Conservation (phyloP, 2,113 vertebrate species). For the Malaclemys terrapin region DNA sequence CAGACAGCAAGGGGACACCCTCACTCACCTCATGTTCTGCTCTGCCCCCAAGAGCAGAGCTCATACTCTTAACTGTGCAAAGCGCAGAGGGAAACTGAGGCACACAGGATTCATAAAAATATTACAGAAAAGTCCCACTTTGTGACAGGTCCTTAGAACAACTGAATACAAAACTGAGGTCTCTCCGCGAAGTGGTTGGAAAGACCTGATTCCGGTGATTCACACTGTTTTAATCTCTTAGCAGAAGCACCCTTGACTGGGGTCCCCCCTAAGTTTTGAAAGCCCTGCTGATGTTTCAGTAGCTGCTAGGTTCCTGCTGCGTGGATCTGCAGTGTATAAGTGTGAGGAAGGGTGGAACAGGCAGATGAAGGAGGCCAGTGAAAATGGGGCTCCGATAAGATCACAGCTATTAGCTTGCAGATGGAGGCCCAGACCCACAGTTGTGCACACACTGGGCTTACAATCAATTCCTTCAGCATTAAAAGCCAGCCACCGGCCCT, state of each 20-base stretch:
- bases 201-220: background rate
- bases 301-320: accelerated
- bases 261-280: background rate
- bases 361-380: background rate
- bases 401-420: background rate
- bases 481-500: conserved; percentile 51
- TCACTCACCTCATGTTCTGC: background rate
- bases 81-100: background rate
- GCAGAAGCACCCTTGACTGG: background rate
- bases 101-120: background rate
- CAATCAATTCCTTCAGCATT: conserved; percentile 39
- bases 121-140: background rate
- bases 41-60: background rate
- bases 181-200: background rate
- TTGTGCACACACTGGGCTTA: background rate
- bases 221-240: background rate
- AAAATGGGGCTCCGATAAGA: background rate
- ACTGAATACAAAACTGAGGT: background rate
- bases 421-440: background rate
- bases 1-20: background rate
- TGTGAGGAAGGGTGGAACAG: background rate
- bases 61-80: background rate
- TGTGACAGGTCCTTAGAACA: accelerated
- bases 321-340: accelerated
- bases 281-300: accelerated